These are phyloP conservation scores for Lates japonicus DNA, from an alignment of 2,797 vertebrate genomes.

Conservation along the genomic window DNA sequence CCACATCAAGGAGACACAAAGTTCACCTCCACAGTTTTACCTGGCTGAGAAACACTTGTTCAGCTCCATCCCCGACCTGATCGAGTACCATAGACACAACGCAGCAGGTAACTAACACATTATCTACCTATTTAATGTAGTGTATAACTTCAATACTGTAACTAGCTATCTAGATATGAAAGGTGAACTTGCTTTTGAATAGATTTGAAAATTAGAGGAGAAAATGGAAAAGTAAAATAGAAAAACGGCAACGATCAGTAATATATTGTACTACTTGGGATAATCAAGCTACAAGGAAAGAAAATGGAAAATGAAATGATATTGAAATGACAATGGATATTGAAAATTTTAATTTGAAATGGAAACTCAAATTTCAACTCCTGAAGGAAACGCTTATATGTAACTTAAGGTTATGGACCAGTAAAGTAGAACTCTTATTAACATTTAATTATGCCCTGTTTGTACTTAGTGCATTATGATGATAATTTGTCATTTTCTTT, in stretches of 20 bases:
- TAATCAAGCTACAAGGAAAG: too few species aligned
- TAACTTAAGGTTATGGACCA: neutral
- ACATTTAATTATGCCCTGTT: neutral
- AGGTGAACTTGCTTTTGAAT: neutral
- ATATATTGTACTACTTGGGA: too few species aligned
- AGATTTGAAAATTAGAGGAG: too few species aligned
- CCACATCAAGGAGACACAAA: constrained; percentile 91
- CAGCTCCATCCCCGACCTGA: constrained; percentile 91
- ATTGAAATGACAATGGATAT: too few species aligned
- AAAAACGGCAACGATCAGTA: too few species aligned
- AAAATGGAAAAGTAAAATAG: too few species aligned
- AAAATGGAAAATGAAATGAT: too few species aligned
- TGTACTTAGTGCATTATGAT: too few species aligned
- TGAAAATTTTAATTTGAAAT: neutral
- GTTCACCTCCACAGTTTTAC: constrained; percentile 88
- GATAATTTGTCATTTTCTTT: too few species aligned
- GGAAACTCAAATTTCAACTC: too few species aligned
- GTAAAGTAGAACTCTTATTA: neutral
- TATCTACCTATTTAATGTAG: neutral
- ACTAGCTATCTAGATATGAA: neutral
- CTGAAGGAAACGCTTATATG: too few species aligned
- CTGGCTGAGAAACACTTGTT: constrained; percentile 94
- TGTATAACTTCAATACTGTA: neutral
- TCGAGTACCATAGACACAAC: constrained; percentile 96
- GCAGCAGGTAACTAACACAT: constrained; percentile 87